phyloP scores from a whole-genome alignment of 2,797 vertebrate species.

The Arctocebus calabarensis region DNA sequence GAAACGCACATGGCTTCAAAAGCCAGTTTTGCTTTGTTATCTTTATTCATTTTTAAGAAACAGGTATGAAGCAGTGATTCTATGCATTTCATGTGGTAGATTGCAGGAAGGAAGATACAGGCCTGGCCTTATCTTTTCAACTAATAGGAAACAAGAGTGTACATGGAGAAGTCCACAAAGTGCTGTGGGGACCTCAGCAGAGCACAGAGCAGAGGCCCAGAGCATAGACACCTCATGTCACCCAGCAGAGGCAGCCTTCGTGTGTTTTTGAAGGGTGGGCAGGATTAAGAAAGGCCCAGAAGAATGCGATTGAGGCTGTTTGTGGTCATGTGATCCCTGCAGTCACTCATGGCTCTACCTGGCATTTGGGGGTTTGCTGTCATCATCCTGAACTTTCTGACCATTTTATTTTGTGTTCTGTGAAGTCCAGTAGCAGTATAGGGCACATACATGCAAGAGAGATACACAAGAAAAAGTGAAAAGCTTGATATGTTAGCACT shows the following conservation, averaged over 20 bases:
- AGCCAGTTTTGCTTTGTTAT: not conserved
- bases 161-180: not conserved
- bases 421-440: not conserved
- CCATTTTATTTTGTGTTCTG: not conserved
- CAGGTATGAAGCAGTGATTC: not conserved
- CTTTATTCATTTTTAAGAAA: slow-evolving; percentile 7
- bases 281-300: not conserved
- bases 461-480: not conserved
- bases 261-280: not conserved
- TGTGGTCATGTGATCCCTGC: not conserved
- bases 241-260: not conserved
- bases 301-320: not conserved
- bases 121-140: not conserved
- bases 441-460: not conserved
- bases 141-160: not conserved
- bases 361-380: not conserved
- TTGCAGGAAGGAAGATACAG: not conserved
- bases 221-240: not conserved
- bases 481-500: not conserved
- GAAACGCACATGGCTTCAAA: not conserved
- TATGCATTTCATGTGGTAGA: not conserved
- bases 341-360: too few relatives aligned
- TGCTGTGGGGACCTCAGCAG: not conserved
- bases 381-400: not conserved
- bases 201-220: not conserved